Conservation (phyloP, 2,888 invertebrate species). For the Ormyrus labotus region DNA sequence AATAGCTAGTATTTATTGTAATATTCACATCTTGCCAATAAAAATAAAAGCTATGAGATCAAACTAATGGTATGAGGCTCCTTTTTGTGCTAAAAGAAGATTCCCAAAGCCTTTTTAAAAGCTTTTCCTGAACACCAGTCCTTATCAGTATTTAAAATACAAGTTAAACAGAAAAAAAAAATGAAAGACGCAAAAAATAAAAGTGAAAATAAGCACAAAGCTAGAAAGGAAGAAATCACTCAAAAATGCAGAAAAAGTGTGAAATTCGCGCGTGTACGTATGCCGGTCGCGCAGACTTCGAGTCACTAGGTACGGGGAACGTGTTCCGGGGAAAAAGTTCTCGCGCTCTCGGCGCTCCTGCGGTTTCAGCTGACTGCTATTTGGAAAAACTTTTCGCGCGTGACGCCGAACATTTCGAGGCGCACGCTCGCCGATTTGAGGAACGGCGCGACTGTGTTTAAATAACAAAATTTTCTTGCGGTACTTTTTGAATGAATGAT, state of each 20-base stretch:
- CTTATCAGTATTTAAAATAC: no score
- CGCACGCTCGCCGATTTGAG: slow-evolving; percentile 1
- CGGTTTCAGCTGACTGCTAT: slow-evolving; percentile 12
- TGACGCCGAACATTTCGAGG: slow-evolving; percentile 28
- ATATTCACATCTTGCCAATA: no score
- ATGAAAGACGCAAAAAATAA: no score
- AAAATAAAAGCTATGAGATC: no score
- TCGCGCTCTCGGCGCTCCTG: background rate
- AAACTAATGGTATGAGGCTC: no score
- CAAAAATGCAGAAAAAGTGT: background rate
- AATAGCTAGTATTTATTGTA: no score
- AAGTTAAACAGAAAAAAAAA: no score
- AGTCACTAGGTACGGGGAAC: slow-evolving; percentile 13
- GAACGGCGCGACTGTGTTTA: background rate
- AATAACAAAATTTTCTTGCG: slow-evolving; percentile 5
- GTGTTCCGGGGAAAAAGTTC: slow-evolving; percentile 18
- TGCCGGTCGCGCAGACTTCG: slow-evolving; percentile 17
- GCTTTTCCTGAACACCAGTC: no score
- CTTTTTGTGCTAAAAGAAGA: no score
- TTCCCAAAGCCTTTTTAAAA: no score
- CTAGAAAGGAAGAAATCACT: no score
- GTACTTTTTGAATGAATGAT: background rate
- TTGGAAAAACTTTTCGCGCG: slow-evolving; percentile 37
- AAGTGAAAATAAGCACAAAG: no score
- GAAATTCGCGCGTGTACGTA: background rate